Evolutionary conservation across 2,113 vertebrate genomes (phyloP).

Genomic region (Catagonus wagneri): DNA sequence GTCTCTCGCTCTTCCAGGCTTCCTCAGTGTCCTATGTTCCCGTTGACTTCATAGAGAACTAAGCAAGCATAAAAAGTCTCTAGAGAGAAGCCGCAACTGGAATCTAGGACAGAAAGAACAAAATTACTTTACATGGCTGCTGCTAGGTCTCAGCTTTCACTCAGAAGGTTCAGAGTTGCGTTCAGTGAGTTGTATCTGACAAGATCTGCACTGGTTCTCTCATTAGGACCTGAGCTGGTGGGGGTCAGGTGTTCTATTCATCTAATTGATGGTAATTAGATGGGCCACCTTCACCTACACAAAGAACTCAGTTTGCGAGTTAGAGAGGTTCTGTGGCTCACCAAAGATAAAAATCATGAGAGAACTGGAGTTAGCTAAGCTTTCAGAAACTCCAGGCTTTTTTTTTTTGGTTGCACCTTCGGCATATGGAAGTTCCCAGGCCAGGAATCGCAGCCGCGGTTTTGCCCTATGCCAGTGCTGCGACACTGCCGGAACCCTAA

Average conservation of each 20-base stretch:
- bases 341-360: conserved; percentile 29
- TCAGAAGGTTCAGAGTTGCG: background rate
- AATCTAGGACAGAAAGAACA: conserved; percentile 79
- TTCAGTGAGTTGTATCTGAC: background rate
- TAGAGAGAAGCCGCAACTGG: conserved; percentile 60
- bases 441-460: too few relatives aligned
- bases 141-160: background rate
- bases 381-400: conserved; percentile 16
- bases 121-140: conserved; percentile 53
- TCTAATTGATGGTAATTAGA: conserved; percentile 71
- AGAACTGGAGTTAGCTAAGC: background rate
- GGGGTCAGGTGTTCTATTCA: conserved; percentile 41
- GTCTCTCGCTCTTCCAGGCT: conserved; percentile 54
- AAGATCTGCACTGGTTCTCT: background rate
- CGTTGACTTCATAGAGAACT: conserved; percentile 73
- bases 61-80: conserved; percentile 77
- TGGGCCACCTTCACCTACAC: conserved; percentile 10
- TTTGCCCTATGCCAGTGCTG: too few relatives aligned
- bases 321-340: conserved; percentile 25
- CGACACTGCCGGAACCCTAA: too few relatives aligned
- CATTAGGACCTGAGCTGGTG: background rate
- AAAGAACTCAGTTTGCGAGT: conserved; percentile 16
- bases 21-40: conserved; percentile 60
- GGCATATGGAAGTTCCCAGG: too few relatives aligned
- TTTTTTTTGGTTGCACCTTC: too few relatives aligned